Percentiles rank a stretch among this genome's conserved stretches.
Conservation (phyloP, 2,113 vertebrate genomes). For the Pholis gunnellus region DNA sequence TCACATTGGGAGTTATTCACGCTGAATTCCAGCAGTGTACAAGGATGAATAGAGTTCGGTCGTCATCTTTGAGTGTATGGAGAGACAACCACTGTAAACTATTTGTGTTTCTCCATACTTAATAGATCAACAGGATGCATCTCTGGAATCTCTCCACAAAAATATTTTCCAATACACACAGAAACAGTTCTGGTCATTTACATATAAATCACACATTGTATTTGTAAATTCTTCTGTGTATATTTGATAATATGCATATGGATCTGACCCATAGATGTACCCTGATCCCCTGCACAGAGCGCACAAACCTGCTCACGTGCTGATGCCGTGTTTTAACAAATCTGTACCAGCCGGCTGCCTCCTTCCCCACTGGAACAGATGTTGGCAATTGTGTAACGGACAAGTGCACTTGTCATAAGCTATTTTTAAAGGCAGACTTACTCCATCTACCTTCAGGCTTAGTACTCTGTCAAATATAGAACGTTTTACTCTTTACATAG, state of each 20-base stretch:
- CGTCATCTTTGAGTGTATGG: too few relatives aligned
- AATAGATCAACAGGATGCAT: too few relatives aligned
- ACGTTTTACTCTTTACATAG: background rate
- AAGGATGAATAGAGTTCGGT: background rate
- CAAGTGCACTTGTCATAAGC: slow-evolving; percentile 54
- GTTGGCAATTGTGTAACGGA: slow-evolving; percentile 59
- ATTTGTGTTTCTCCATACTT: background rate
- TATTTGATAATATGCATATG: background rate
- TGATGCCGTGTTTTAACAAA: slow-evolving; percentile 24
- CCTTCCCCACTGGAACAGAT: slow-evolving; percentile 56
- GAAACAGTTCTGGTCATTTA: background rate
- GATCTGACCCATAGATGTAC: background rate
- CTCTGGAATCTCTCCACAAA: background rate
- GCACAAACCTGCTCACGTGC: slow-evolving; percentile 23
- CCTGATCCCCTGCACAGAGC: background rate
- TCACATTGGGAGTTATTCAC: background rate
- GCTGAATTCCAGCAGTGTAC: background rate
- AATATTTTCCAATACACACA: background rate
- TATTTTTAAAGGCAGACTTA: slow-evolving; percentile 60
- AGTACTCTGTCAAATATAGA: background rate
- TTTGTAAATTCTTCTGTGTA: background rate
- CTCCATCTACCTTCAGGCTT: slow-evolving; percentile 39
- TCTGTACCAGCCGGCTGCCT: slow-evolving; percentile 54
- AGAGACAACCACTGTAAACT: background rate
- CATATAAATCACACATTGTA: background rate